A percentile compares a stretch with the other conserved stretches of the same genome.
These are phyloP conservation scores for Pollicipes pollicipes DNA, from an alignment of 1,140 invertebrate species.

Conservation along the genomic window DNA sequence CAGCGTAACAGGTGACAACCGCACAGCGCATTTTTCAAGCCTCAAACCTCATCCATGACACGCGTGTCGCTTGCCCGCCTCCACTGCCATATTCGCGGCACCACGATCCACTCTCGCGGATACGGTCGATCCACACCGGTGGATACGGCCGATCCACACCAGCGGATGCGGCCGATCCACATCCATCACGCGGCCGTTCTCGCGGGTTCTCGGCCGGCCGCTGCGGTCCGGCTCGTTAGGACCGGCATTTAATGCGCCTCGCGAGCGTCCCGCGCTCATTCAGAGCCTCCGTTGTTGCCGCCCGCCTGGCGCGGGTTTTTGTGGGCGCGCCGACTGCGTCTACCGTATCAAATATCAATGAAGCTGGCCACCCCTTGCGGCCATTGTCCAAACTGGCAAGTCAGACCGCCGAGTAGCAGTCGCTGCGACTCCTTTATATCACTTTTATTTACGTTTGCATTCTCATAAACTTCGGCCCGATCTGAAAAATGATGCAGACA, in stretches of 20 bases:
- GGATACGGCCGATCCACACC: too few relatives aligned
- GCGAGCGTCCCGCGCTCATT: background rate
- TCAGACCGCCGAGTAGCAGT: background rate
- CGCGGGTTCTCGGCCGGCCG: too few relatives aligned
- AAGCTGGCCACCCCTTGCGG: background rate
- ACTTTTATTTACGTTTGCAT: conserved; percentile 2
- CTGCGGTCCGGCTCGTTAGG: background rate
- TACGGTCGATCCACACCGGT: too few relatives aligned
- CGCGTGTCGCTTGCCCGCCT: too few relatives aligned
- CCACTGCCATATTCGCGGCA: too few relatives aligned
- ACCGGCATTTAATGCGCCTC: background rate
- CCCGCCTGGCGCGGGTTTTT: background rate
- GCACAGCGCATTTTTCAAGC: too few relatives aligned
- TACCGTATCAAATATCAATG: conserved; percentile 1
- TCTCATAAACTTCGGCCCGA: background rate
- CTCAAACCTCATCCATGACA: too few relatives aligned
- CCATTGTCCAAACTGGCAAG: background rate
- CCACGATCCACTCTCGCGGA: too few relatives aligned
- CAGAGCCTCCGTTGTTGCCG: background rate
- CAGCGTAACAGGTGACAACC: too few relatives aligned
- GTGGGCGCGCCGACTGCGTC: background rate
- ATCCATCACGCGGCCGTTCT: too few relatives aligned
- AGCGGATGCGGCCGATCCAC: too few relatives aligned
- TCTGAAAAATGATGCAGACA: background rate
- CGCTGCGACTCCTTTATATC: background rate